Base-by-base conservation (phyloP, 1,140 invertebrate species). In the Hylaeus volcanicus region DNA sequence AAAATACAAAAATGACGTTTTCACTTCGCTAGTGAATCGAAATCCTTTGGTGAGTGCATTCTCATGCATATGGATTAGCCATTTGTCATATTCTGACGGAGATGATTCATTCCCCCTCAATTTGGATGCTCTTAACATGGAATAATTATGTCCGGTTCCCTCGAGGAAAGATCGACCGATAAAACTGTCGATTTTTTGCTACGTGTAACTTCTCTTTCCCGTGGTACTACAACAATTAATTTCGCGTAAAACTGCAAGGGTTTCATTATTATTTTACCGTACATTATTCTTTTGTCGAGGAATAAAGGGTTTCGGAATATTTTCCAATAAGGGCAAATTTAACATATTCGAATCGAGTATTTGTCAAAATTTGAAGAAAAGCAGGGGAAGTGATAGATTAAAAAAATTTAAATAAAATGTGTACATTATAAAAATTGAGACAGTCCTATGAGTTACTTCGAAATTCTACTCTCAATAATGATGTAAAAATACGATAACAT, bases 21-120 rank as follows among this genome's bases (percentile, higher is more conserved):
- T 79, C 77, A 66, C 39, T 74, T 48, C 48, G 63, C 53, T 61
- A 45, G n/a, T 68, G 71, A 66, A 80, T 66, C 53, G 77, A 65
- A 43, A 45, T 66, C 48, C 68, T 74, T 69, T 69, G 65, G 78
- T 26, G 73, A 75, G 68, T 60, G 58, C 61, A 43, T 70, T 66
- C 79, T 74, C 78, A 84, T 84, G 79, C 78, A 84, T 84, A 84
- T 84, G 82, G 63, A 84, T 81, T 73, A 63, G 68, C 73, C 79
- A 74, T 81, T 75, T 64, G 56, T 84, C 82, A 84, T 76, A 79
- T 76, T 81, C 80, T 76, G 82, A 81, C 82, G 60, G 65, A 53
- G 68, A 60, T 45, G n/a, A 6, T 15, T 48, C 39, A 11, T 55
- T 70, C 41, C 12, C 68, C 12, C 58, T 74, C 39, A 0, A 26